A percentile compares a stretch with the other conserved stretches of the same genome.
Evolutionary conservation across 1,140 invertebrate genomes (phyloP).

Genomic region (Heliothis virescens): DNA sequence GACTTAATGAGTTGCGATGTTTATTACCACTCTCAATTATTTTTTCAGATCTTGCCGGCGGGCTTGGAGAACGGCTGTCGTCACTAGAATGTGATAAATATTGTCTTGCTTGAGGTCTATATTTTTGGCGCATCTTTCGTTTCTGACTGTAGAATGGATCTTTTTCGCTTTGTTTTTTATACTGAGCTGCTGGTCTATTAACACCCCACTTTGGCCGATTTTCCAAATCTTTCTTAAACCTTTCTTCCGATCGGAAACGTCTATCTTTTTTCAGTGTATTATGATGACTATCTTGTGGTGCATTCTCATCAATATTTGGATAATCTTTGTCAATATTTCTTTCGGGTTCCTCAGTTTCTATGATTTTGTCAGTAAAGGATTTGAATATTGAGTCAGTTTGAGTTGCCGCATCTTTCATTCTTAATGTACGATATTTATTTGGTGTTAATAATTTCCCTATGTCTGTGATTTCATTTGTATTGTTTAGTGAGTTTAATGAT

Average conservation of each 20-base stretch:
- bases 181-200: slow-evolving; percentile 90
- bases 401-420: slow-evolving; percentile 88
- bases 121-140: slow-evolving; percentile 87
- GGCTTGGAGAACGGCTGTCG: slow-evolving; percentile 87
- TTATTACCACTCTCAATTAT: slow-evolving; percentile 64
- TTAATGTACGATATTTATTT: slow-evolving; percentile 86
- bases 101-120: slow-evolving; percentile 82
- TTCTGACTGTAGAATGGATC: slow-evolving; percentile 91
- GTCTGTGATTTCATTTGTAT: slow-evolving; percentile 67
- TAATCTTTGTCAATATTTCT: slow-evolving; percentile 77
- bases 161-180: slow-evolving; percentile 92
- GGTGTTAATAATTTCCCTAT: slow-evolving; percentile 87
- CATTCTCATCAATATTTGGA: slow-evolving; percentile 83
- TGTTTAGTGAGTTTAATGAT: slow-evolving; percentile 73
- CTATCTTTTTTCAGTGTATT: slow-evolving; percentile 84
- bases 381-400: slow-evolving; percentile 87
- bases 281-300: slow-evolving; percentile 79
- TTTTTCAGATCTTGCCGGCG: slow-evolving; percentile 74
- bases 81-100: slow-evolving; percentile 87
- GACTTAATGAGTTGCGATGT: slow-evolving; percentile 79
- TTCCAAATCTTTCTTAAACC: slow-evolving; percentile 85
- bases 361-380: slow-evolving; percentile 61
- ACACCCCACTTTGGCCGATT: slow-evolving; percentile 90
- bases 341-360: slow-evolving; percentile 68
- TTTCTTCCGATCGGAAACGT: slow-evolving; percentile 84